Evolutionary conservation across 2,888 invertebrate genomes (phyloP), one percentile per base, ranked within the genome.

Genomic region (Plagodis dolabraria): DNA sequence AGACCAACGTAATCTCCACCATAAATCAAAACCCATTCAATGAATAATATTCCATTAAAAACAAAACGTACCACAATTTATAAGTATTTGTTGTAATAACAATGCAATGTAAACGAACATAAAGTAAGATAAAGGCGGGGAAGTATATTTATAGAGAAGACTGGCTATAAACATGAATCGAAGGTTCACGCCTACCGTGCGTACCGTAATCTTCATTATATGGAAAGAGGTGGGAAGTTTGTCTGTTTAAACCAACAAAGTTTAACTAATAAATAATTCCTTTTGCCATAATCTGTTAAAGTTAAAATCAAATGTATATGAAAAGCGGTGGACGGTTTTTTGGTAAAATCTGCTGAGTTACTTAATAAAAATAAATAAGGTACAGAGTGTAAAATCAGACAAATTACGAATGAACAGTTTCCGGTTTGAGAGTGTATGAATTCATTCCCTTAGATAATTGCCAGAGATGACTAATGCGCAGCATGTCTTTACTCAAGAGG

Each of bases 81-180:
- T 60, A n/a, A 44, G 47, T 55, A 60, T 64, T 67, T 64, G 65
- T 68, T 57, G 62, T 68, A 65, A 68, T 65, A 68, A 64, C 68
- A 65, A 68, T 63, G 62, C 60, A 57, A 55, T 59, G 65, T 66
- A 66, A 66, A 67, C 68, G 63, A 54, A 65, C 63, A 54, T 63
- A 67, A 67, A 67, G 63, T 53, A 57, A 57, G 67, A 69, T 69
- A 66, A 65, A 64, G 54, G 55, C 57, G 49, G 42, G 38, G 54
- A 62, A 33, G 44, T 47, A 60, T 65, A 64, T 68, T 65, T 68
- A 68, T 63, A 52, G 65, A 51, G 58, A 63, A 68, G 65, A 55
- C 45, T 54, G 51, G 44, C 57, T 60, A 60, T 68, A 68, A 68
- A 64, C 53, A 63, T 42, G 53, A 44, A 51, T 61, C 42, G 58